Percentiles rank a stretch among this genome's conserved stretches.
Conservation (phyloP, 2,797 vertebrate genomes). For the Erpetoichthys calabaricus region DNA sequence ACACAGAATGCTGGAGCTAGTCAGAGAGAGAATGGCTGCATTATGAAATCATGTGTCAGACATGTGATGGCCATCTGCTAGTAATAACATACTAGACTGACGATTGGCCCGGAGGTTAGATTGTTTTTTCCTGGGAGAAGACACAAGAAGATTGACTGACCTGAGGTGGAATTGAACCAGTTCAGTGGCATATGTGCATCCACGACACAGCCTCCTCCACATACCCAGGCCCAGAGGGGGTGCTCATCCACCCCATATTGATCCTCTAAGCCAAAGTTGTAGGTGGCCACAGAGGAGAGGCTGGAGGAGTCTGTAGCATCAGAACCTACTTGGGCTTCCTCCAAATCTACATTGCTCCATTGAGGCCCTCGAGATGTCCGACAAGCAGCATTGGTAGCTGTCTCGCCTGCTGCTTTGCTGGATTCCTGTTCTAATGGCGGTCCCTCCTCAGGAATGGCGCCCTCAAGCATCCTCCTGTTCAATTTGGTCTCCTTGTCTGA, state of each 20-base stretch:
- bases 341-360: constrained; percentile 88
- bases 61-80: too few species aligned
- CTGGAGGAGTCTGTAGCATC: constrained; percentile 52
- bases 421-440: too few species aligned
- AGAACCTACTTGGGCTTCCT: constrained; percentile 47
- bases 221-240: constrained; percentile 86
- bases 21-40: not conserved
- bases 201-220: constrained; percentile 71
- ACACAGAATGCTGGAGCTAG: constrained; percentile 2
- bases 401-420: not conserved
- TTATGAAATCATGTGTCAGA: not conserved
- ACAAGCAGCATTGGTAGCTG: constrained; percentile 6
- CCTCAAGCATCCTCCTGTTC: constrained; percentile 11
- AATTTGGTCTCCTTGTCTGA: constrained; percentile 42
- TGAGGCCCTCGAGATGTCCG: constrained; percentile 38
- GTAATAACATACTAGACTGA: too few species aligned
- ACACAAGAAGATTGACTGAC: constrained; percentile 38
- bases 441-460: too few species aligned
- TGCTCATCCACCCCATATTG: constrained; percentile 56
- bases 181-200: constrained; percentile 60
- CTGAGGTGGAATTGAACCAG: constrained; percentile 68
- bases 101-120: too few species aligned
- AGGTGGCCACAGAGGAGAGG: constrained; percentile 63
- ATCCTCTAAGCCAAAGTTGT: constrained; percentile 61
- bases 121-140: not conserved